Conservation (phyloP, 2,797 vertebrate genomes). For the Microhierax caerulescens region DNA sequence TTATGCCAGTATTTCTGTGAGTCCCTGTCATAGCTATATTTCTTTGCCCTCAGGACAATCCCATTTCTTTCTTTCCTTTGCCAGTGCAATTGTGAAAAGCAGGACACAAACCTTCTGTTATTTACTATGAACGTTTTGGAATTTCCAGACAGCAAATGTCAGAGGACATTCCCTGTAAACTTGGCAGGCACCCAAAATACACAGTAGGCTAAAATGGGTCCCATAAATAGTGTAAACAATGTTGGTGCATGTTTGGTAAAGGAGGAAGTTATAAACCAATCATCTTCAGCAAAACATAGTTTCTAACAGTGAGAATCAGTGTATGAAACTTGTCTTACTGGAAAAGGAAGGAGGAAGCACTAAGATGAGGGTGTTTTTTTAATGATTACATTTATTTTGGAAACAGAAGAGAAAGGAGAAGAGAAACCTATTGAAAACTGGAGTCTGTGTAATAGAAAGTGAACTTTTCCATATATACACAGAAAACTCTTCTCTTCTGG, state of each 20-base stretch:
- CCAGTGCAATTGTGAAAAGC: fast-evolving
- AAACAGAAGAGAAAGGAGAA: not conserved
- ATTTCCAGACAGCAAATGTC: not conserved
- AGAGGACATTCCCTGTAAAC: not conserved
- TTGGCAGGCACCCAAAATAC: not conserved
- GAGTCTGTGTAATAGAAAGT: not conserved
- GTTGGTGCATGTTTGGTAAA: not conserved
- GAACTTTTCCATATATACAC: not conserved
- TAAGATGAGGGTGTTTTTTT: not conserved
- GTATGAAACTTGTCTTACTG: not conserved
- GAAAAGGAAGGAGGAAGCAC: not conserved
- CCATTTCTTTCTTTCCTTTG: not conserved
- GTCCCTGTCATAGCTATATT: not conserved
- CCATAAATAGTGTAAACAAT: not conserved
- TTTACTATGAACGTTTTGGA: not conserved
- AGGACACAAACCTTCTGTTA: not conserved
- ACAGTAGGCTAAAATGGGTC: not conserved
- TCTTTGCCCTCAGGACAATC: not conserved
- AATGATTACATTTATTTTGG: not conserved
- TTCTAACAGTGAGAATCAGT: constrained; percentile 11
- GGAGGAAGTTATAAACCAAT: not conserved
- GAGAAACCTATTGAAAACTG: not conserved
- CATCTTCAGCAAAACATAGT: not conserved
- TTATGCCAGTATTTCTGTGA: not conserved
- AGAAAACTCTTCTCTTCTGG: not conserved